Percentiles rank a stretch among this genome's conserved stretches.
Conservation (phyloP, 1,140 invertebrate genomes). For the Caenorhabditis tropicalis region DNA sequence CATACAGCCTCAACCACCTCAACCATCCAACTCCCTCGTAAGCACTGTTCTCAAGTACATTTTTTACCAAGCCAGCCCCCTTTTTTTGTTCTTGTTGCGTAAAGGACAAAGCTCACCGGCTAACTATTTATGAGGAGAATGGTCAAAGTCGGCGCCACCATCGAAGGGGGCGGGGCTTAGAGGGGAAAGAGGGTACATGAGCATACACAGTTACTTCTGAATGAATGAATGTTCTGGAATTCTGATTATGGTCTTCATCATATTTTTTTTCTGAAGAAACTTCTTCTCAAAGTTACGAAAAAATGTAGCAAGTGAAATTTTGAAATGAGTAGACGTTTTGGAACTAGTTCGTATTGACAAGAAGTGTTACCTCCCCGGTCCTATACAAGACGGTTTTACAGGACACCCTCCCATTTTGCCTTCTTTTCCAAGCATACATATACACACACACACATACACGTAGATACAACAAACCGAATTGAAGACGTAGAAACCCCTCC, state of each 20-base stretch:
- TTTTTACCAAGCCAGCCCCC: background rate
- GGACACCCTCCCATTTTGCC: constrained; percentile 3
- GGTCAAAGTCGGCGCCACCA: background rate
- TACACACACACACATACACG: no score
- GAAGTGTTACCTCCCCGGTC: background rate
- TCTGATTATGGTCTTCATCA: no score
- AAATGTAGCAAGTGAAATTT: no score
- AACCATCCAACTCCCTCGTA: background rate
- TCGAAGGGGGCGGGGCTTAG: no score
- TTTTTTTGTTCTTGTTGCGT: constrained; percentile 31
- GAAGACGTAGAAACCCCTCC: constrained; percentile 22
- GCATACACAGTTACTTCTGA: no score
- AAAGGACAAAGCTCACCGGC: background rate
- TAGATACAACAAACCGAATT: constrained; percentile 23
- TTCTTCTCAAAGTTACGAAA: background rate
- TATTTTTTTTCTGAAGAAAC: background rate
- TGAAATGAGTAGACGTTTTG: background rate
- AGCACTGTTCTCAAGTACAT: constrained; percentile 36
- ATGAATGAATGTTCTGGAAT: no score
- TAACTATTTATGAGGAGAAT: background rate
- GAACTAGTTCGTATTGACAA: constrained; percentile 17
- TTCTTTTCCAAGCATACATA: background rate
- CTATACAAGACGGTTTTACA: constrained; percentile 37
- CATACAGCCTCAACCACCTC: no score
- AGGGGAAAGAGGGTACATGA: no score